These are phyloP conservation scores for Hypselothyrea guttata DNA, from an alignment of 2,888 invertebrate species.

Conservation along the genomic window DNA sequence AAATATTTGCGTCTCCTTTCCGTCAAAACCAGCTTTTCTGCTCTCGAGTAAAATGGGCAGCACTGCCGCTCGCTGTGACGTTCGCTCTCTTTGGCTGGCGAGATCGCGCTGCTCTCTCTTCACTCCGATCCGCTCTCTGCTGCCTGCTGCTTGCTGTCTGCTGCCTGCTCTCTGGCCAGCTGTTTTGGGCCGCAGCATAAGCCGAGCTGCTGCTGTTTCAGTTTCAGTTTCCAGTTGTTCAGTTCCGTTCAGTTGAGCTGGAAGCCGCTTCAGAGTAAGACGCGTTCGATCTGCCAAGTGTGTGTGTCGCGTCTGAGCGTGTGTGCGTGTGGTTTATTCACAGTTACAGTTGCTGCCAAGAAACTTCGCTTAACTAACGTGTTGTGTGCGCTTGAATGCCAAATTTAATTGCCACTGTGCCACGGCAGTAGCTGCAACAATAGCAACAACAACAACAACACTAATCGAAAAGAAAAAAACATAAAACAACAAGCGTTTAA, in stretches of 20 bases:
- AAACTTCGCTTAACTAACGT: conserved; percentile 22
- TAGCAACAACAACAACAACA: conserved; percentile 13
- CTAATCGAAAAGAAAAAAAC: conserved; percentile 28
- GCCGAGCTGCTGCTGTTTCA: conserved; percentile 16
- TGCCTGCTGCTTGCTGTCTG: conserved; percentile 3
- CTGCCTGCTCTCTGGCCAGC: not conserved
- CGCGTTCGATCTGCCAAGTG: conserved; percentile 28
- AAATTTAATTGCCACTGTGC: conserved; percentile 64
- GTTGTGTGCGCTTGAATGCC: conserved; percentile 75
- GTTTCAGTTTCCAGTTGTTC: conserved; percentile 20
- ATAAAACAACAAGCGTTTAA: conserved; percentile 38
- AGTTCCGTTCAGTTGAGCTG: conserved; percentile 57
- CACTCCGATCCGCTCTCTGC: conserved; percentile 7
- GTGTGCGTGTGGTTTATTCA: conserved; percentile 38
- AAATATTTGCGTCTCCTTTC: too few relatives aligned
- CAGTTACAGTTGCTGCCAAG: conserved; percentile 48
- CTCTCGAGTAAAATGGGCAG: too few relatives aligned
- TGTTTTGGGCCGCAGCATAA: too few relatives aligned
- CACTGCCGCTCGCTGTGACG: too few relatives aligned
- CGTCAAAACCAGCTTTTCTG: too few relatives aligned
- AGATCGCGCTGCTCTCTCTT: not conserved
- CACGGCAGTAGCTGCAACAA: not conserved
- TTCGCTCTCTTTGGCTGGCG: too few relatives aligned
- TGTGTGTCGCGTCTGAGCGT: conserved; percentile 19
- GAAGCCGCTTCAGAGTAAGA: conserved; percentile 49